phyloP scores from a whole-genome alignment of 2,113 vertebrate genomes.

The Indicator indicator region DNA sequence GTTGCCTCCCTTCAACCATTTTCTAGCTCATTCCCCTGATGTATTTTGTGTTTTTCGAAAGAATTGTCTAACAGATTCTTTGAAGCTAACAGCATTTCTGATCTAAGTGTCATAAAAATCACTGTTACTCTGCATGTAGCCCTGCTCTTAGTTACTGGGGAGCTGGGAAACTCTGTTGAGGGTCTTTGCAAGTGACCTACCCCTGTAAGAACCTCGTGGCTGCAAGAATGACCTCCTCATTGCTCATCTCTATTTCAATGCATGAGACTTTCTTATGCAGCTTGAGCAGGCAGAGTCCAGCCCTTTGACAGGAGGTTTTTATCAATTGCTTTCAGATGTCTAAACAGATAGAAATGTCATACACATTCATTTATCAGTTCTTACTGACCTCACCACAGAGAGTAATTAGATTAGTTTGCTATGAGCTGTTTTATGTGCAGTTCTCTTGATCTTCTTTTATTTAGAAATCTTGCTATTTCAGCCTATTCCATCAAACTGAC shows the following conservation, averaged over 20 bases:
- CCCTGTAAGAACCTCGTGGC: neutral
- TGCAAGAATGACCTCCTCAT: neutral
- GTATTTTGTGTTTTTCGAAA: neutral
- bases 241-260: neutral
- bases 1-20: neutral
- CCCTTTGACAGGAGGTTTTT: neutral
- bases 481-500: neutral
- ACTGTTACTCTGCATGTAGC: neutral
- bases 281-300: neutral
- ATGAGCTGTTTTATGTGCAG: neutral
- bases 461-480: slow-evolving; percentile 12
- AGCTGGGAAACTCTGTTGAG: neutral
- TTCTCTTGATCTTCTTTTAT: slow-evolving; percentile 24
- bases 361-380: neutral
- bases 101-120: neutral
- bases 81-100: neutral
- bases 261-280: neutral
- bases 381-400: neutral
- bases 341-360: neutral
- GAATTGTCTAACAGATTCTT: neutral
- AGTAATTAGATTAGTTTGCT: slow-evolving; percentile 32
- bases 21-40: neutral
- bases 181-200: neutral
- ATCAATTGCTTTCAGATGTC: neutral
- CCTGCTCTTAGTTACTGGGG: neutral